phyloP scores from a whole-genome alignment of 2,888 invertebrate genomes.

The Miltochrista miniata region DNA sequence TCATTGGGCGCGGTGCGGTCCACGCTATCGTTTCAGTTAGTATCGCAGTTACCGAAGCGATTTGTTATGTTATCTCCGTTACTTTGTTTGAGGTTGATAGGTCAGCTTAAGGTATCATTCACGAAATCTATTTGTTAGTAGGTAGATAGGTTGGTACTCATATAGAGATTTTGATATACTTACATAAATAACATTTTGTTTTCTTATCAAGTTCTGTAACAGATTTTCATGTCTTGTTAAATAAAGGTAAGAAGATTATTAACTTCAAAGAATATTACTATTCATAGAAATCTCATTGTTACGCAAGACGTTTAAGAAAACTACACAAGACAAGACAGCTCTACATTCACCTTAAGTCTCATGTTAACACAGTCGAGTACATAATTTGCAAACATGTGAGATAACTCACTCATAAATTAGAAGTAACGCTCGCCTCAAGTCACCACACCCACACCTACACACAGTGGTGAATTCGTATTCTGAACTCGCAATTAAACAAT shows the following conservation, averaged over 20 bases:
- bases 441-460: neutral
- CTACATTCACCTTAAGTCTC: conserved; percentile 20
- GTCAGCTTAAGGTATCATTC: conserved; percentile 68
- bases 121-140: conserved; percentile 50
- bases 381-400: conserved; percentile 49
- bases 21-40: conserved; percentile 67
- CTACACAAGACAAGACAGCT: neutral
- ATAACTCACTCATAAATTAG: conserved; percentile 47
- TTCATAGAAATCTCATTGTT: neutral
- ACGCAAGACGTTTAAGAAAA: neutral
- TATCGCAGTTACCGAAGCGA: conserved; percentile 72
- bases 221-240: neutral
- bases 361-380: conserved; percentile 34
- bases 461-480: conserved; percentile 3
- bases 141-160: conserved; percentile 23
- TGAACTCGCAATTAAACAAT: conserved; percentile 6
- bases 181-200: conserved; percentile 6
- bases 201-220: too few species aligned
- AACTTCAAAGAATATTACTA: too few species aligned
- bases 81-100: conserved; percentile 76
- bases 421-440: conserved; percentile 9
- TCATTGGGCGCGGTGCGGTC: conserved; percentile 59
- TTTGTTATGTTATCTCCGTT: conserved; percentile 78
- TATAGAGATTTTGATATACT: conserved; percentile 6
- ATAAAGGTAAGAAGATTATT: too few species aligned